These are phyloP conservation scores for Strongylocentrotus purpuratus DNA, from an alignment of 35 echinoderm and acorn worm genomes.

Conservation along the genomic window DNA sequence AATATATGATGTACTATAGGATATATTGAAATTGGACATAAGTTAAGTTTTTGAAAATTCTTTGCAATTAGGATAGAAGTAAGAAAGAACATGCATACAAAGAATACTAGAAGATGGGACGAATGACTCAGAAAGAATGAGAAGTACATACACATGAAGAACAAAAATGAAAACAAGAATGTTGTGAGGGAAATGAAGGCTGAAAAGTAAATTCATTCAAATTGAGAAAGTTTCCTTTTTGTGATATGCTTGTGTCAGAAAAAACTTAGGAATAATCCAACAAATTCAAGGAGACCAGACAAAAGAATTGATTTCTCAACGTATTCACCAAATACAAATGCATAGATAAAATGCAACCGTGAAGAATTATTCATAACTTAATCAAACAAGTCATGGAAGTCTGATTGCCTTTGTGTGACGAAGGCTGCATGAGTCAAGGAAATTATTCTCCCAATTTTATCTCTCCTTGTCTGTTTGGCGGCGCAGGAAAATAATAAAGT, in stretches of 20 bases:
- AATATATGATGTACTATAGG: too few species aligned
- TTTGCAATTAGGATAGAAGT: too few species aligned
- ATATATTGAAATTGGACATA: too few species aligned
- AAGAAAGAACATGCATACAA: neutral
- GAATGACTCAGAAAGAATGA: too few species aligned
- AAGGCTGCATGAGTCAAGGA: neutral
- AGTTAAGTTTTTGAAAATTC: too few species aligned
- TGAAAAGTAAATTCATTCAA: too few species aligned
- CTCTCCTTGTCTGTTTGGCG: neutral
- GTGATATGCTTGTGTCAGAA: neutral
- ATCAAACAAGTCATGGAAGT: constrained; percentile 4
- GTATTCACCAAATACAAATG: neutral
- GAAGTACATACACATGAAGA: too few species aligned
- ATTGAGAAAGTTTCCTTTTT: neutral
- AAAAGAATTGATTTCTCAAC: neutral
- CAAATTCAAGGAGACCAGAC: neutral
- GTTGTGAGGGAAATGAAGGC: neutral
- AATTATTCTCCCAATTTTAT: neutral
- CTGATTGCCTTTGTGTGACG: neutral
- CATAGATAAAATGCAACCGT: neutral
- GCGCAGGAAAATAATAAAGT: neutral
- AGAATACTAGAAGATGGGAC: neutral
- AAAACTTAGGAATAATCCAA: neutral
- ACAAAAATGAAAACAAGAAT: neutral
- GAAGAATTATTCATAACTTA: constrained; percentile 5